Percentiles rank a stretch among this genome's conserved stretches.
Conservation (phyloP, 2,797 vertebrate species). For the Chelon auratus region DNA sequence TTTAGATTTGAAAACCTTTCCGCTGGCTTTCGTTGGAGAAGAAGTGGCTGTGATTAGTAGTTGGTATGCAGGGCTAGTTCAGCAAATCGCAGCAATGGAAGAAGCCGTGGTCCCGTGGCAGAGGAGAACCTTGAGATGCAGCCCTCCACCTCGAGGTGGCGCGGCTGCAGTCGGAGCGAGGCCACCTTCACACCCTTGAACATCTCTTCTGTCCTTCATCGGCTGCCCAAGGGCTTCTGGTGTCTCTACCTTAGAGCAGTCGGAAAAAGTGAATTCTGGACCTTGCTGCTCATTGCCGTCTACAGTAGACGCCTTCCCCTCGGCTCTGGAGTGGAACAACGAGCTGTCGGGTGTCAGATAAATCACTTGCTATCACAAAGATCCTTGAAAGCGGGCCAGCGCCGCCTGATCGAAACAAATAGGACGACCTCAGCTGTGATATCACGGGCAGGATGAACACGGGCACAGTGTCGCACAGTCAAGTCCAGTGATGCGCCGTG, state of each 20-base stretch:
- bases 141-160: constrained; percentile 1
- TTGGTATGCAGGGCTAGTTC: constrained; percentile 36
- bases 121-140: constrained; percentile 17
- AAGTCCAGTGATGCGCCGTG: constrained; percentile 18
- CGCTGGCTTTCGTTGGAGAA: constrained; percentile 1
- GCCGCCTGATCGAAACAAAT: constrained; percentile 45
- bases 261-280: constrained; percentile 26
- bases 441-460: constrained; percentile 22
- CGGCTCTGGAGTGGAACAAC: constrained; percentile 17
- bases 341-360: constrained; percentile 40
- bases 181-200: constrained; percentile 42
- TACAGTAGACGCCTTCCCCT: constrained; percentile 39
- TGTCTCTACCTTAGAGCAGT: constrained; percentile 40
- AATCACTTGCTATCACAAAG: constrained; percentile 40
- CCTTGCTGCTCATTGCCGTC: constrained; percentile 47
- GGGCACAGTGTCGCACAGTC: constrained; percentile 23
- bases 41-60: constrained; percentile 21
- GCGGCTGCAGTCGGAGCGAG: constrained; percentile 19
- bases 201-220: constrained; percentile 59
- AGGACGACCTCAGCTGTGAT: constrained; percentile 43
- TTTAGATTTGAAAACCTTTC: constrained; percentile 38
- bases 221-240: constrained; percentile 41
- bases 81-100: constrained; percentile 17
- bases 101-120: background rate
- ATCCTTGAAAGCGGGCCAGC: constrained; percentile 49